A percentile compares a stretch with the other conserved stretches of the same genome.
Conservation (phyloP, 35 echinoderm and acorn worm genomes). For the Ophioderma brevispina region DNA sequence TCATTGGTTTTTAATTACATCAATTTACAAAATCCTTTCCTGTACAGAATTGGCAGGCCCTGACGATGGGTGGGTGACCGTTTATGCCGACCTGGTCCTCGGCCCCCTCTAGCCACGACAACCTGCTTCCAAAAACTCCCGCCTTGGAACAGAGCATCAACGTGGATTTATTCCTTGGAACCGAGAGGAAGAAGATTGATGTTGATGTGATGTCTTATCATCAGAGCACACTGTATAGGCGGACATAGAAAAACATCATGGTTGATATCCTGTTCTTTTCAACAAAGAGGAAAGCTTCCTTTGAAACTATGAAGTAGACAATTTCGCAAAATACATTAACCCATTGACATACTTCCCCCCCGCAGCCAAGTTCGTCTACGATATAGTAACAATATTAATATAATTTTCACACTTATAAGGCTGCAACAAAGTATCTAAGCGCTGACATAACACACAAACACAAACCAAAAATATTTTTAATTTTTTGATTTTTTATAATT, state of each 20-base stretch:
- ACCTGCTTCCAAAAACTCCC: conserved; percentile 39
- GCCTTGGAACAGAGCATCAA: conserved; percentile 53
- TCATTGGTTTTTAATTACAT: no score
- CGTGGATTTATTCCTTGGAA: conserved; percentile 77
- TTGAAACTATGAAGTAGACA: conserved; percentile 71
- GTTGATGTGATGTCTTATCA: conserved; percentile 84
- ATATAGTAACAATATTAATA: no score
- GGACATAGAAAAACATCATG: conserved; percentile 69
- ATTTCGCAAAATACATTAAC: no score
- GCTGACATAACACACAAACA: no score
- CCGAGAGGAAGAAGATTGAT: conserved; percentile 73
- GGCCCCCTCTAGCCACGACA: conserved; percentile 68
- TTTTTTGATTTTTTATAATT: no score
- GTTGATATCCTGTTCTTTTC: conserved; percentile 85
- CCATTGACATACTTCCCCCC: no score
- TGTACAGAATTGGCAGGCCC: conserved; percentile 54
- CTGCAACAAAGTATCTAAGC: no score
- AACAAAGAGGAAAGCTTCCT: conserved; percentile 77
- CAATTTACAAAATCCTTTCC: no score
- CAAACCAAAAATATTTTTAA: no score
- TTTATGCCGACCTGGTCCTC: conserved; percentile 75
- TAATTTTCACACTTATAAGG: no score
- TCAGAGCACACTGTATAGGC: conserved; percentile 33
- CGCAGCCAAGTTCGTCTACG: no score
- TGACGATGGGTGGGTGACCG: conserved; percentile 84